Base-by-base conservation (phyloP, 2,113 vertebrate genomes). In the Solea senegalensis region DNA sequence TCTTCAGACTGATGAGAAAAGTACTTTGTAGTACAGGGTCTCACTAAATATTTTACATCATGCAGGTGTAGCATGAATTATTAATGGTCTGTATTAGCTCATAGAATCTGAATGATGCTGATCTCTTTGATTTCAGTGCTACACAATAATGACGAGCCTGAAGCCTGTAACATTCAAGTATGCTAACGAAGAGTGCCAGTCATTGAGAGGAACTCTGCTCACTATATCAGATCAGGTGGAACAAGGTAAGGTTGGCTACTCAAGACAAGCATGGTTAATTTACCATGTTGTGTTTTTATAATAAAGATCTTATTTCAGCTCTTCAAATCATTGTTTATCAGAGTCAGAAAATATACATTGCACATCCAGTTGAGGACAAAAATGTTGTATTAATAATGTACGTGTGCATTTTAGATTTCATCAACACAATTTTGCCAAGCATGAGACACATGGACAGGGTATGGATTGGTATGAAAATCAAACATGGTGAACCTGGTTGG, bases 381-480 rank as follows among this genome's bases (percentile, higher is more conserved):
- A 57, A 13, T 13, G 12, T 8, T 8, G 2, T 5, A 6, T 21
- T 41, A 13, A 2, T 54, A 1, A 4, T 59, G 2, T 72, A 85
- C 67, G 73, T 62, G 86, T 70, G 73, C 55, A n/a, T 88, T 72
- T 69, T 45, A 99, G 98, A 99, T 91, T 97, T 96, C 86, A 92
- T 99, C 93, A 96, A 89, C 64, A 94, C 92, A n/a, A 90, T 96
- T 78, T 74, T 97, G 89, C 92, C 92, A 0, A 45, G 13, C 1
- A 76, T 92, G 84, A 86, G 66, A 9, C 61, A 82, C 15, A 62
- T 74, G 65, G 27, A 67, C 27, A 89, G 81, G 16, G 76, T 95
- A 49, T 99, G 98, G 98, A 95, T 98, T 65, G 98, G 98, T 76
- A 91, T 98, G 82, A 93, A 92, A 71, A 85, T 94, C 80, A 80